Percentiles rank a stretch among this genome's conserved stretches.
These are phyloP conservation scores for Anisognathus igniventris DNA, from an alignment of 2,797 vertebrate species.

Conservation along the genomic window DNA sequence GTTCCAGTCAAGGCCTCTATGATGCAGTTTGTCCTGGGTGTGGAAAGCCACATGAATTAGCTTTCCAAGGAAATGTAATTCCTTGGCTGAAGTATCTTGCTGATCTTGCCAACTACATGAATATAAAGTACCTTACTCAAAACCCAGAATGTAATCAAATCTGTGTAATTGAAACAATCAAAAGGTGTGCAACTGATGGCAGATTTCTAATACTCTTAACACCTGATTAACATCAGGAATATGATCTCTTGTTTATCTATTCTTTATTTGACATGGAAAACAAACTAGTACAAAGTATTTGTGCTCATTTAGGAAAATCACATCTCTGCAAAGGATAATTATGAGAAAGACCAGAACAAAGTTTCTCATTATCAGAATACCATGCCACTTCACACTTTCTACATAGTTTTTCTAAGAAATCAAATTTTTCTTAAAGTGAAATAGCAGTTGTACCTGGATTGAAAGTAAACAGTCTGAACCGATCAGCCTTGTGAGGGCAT, in stretches of 20 bases:
- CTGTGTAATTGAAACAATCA: background rate
- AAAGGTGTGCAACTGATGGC: background rate
- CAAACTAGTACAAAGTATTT: background rate
- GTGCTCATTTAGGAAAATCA: background rate
- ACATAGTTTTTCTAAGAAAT: background rate
- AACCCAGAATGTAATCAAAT: background rate
- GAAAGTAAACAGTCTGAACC: conserved; percentile 34
- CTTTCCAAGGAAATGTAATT: background rate
- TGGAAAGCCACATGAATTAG: background rate
- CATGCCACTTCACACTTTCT: background rate
- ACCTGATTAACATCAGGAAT: background rate
- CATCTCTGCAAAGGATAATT: background rate
- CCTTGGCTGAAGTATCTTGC: background rate
- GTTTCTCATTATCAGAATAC: background rate
- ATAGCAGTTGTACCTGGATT: conserved; percentile 22
- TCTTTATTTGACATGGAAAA: background rate
- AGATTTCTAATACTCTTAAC: background rate
- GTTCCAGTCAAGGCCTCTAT: background rate
- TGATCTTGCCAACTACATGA: background rate
- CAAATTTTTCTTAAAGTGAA: conserved; percentile 2
- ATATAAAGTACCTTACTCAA: background rate
- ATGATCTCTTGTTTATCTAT: background rate
- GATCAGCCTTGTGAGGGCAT: conserved; percentile 57
- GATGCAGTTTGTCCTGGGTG: background rate
- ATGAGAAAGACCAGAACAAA: background rate